Evolutionary conservation across 1,140 invertebrate species (phyloP).

Genomic region (Octopus bimaculoides): DNA sequence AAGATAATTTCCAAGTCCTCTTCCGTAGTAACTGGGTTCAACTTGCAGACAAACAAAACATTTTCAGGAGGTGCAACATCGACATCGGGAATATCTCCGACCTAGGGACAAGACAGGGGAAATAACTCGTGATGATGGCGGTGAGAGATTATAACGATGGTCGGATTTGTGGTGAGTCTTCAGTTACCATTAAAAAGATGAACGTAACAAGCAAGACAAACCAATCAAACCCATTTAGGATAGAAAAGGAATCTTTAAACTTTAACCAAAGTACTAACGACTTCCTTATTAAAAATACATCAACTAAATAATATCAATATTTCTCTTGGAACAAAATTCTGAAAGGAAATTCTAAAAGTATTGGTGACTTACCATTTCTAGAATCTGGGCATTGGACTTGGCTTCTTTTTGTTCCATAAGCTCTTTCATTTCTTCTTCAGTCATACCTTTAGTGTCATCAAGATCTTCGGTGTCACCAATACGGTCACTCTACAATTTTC

Average conservation of each 20-base stretch:
- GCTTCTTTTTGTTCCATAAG: constrained; percentile 89
- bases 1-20: constrained; percentile 99
- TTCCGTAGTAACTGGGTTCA: constrained; percentile 98
- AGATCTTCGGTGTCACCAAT: constrained; percentile 88
- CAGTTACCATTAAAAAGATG: too few relatives aligned
- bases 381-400: constrained; percentile 91
- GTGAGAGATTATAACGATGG: too few relatives aligned
- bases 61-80: constrained; percentile 98
- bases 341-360: background rate
- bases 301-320: too few relatives aligned
- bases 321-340: background rate
- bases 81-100: constrained; percentile 95
- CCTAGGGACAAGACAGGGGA: constrained; percentile 29
- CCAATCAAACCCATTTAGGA: background rate
- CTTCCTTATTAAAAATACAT: too few relatives aligned
- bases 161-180: too few relatives aligned
- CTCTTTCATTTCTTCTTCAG: constrained; percentile 80
- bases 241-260: background rate
- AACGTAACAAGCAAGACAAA: too few relatives aligned
- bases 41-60: constrained; percentile 98
- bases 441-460: constrained; percentile 85
- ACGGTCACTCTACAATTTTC: constrained; percentile 35
- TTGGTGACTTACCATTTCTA: constrained; percentile 77
- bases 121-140: background rate
- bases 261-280: background rate